Conservation (phyloP, 2,113 vertebrate species). For the Mola mola region DNA sequence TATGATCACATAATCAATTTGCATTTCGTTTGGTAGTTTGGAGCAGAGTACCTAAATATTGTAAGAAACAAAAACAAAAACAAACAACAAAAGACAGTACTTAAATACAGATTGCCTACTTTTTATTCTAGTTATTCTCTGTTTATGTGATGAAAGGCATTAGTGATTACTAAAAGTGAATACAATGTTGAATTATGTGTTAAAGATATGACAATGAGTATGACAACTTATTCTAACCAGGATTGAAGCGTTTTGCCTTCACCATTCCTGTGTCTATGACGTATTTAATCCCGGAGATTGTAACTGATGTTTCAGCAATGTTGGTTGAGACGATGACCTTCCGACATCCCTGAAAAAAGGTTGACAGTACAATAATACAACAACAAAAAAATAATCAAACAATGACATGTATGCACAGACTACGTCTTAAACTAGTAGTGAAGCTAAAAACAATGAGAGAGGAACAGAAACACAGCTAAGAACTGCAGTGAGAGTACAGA, state of each 20-base stretch:
- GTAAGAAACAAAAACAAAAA: too few relatives aligned
- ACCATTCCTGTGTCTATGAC: constrained; percentile 98
- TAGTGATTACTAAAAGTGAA: too few relatives aligned
- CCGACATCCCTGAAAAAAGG: constrained; percentile 85
- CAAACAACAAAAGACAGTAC: too few relatives aligned
- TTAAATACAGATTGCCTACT: too few relatives aligned
- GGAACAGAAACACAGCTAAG: not conserved
- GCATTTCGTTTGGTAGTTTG: too few relatives aligned
- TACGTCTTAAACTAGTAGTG: not conserved
- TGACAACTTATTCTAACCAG: constrained; percentile 83
- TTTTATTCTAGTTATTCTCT: too few relatives aligned
- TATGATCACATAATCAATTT: too few relatives aligned
- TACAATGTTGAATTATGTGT: not conserved
- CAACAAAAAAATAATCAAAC: not conserved
- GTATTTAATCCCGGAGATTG: constrained; percentile 94
- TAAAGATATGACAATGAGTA: not conserved
- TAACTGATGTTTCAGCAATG: constrained; percentile 96
- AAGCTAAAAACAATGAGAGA: not conserved
- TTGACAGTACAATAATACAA: not conserved
- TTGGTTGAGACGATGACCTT: constrained; percentile 98
- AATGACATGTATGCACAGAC: not conserved
- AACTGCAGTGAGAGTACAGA: not conserved
- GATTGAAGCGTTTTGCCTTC: constrained; percentile 96
- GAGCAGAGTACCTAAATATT: too few relatives aligned
- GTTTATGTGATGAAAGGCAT: too few relatives aligned